Base-by-base conservation (phyloP, 2,113 vertebrate genomes). In the Maccullochella peelii region DNA sequence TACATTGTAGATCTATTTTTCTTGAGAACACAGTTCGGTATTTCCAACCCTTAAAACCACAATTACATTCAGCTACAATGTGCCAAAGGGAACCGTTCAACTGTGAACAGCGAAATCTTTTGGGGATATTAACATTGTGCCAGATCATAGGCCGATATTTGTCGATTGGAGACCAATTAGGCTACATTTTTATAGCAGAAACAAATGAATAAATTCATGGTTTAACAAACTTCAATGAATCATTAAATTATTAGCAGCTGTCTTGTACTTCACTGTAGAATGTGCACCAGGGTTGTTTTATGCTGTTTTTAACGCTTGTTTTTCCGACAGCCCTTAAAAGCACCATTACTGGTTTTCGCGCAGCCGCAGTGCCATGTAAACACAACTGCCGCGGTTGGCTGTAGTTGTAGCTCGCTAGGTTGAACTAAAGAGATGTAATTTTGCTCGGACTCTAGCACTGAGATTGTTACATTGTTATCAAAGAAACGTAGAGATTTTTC, bases 321-420 rank as follows among this genome's bases (percentile, higher is more conserved):
- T 76, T 42, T 40, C 63, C 36, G 57, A 52, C 7, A 8, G n/a
- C 4, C 1, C 5, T 0, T 69, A 11, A 91, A 90, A 0, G 86
- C 80, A 57, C 18, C 90, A 61, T 16, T 0, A 2, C 3, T 36
- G 1, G 8, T 73, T 0, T 49, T 2, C 16, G 91, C 94, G 94
- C 95, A 94, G 79, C 4, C 95, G 94, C 91, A 85, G 36, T 92
- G 0, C 1, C 87, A 92, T 95, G 95, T 96, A 95, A 96, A 96
- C 95, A 96, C 79, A 94, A 73, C 84, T 14, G 70, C 58, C 63
- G 86, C 80, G 68, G 66, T 58, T 63, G 73, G 62, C 47, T 80
- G 77, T 87, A 30, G n/a, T 54, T 69, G 1, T 30, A 59, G 33
- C 15, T 66, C 44, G 54, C 54, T 71, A 23, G 18, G 11, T 49